phyloP scores from a whole-genome alignment of 2,888 invertebrate genomes.

The Parnassius apollo region DNA sequence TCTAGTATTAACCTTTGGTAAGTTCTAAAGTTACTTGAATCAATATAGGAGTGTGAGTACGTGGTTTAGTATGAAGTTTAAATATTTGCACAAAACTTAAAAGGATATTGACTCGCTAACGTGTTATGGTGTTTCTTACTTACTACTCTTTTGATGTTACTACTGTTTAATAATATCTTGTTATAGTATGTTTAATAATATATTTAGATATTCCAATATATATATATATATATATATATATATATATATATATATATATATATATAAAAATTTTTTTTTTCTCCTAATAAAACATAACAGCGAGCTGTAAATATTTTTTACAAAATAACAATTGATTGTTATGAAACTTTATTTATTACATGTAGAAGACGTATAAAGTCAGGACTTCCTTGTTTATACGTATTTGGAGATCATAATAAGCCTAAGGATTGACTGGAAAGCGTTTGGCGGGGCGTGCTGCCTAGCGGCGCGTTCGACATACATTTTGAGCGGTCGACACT shows the following conservation, averaged over 20 bases:
- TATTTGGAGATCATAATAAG: background rate
- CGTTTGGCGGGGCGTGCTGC: too few species aligned
- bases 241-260: too few species aligned
- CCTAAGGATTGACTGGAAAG: too few species aligned
- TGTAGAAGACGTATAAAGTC: conserved; percentile 5
- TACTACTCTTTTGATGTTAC: conserved; percentile 19
- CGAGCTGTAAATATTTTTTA: background rate
- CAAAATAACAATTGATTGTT: conserved; percentile 11
- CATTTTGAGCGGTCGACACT: too few species aligned
- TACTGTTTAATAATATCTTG: background rate
- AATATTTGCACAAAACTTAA: conserved; percentile 43
- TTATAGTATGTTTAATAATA: too few species aligned
- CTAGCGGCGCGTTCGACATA: too few species aligned
- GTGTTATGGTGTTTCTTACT: conserved; percentile 15
- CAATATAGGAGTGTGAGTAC: conserved; percentile 37
- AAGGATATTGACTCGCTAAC: conserved; percentile 44
- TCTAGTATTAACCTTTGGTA: conserved; percentile 24
- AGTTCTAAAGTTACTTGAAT: conserved; percentile 31
- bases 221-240: too few species aligned
- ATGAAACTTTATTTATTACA: conserved; percentile 13
- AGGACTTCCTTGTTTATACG: conserved; percentile 2
- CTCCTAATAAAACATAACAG: background rate
- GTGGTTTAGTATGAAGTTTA: conserved; percentile 31
- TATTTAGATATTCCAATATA: too few species aligned
- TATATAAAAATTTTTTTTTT: too few species aligned